These are phyloP conservation scores for Scaptomyza hsui DNA, from an alignment of 1,140 invertebrate species.

Conservation along the genomic window DNA sequence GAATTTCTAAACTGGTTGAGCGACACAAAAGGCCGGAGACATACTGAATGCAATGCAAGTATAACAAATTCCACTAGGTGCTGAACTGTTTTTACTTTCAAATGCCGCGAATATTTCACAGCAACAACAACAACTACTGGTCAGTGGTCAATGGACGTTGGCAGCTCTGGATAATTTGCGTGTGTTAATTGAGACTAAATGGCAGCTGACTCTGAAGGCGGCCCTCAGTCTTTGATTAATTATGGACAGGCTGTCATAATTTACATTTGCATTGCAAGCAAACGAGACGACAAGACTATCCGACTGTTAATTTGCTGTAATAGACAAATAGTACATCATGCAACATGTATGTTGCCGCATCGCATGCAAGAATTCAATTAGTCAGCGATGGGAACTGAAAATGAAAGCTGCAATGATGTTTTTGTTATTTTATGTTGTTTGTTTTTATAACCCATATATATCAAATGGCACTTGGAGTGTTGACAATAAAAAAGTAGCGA, in stretches of 20 bases:
- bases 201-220: slow-evolving; percentile 49
- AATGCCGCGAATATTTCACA: slow-evolving; percentile 63
- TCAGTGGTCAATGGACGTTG: slow-evolving; percentile 13
- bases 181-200: slow-evolving; percentile 77
- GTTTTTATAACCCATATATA: slow-evolving; percentile 69
- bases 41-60: slow-evolving; percentile 43
- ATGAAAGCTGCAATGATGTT: slow-evolving; percentile 54
- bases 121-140: slow-evolving; percentile 3
- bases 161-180: slow-evolving; percentile 59
- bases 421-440: slow-evolving; percentile 1
- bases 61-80: slow-evolving; percentile 71
- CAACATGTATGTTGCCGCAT: slow-evolving; percentile 8
- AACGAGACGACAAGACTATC: slow-evolving; percentile 6
- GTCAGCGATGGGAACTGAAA: slow-evolving; percentile 48
- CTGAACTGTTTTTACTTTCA: slow-evolving; percentile 73
- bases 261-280: slow-evolving; percentile 49
- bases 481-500: slow-evolving; percentile 55
- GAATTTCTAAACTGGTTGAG: slow-evolving; percentile 78
- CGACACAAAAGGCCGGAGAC: slow-evolving; percentile 59
- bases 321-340: slow-evolving; percentile 18
- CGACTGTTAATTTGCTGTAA: slow-evolving; percentile 62
- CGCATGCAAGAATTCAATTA: slow-evolving; percentile 59
- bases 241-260: slow-evolving; percentile 76
- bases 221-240: slow-evolving; percentile 79
- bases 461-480: slow-evolving; percentile 41